Evolutionary conservation across 2,113 vertebrate genomes (phyloP).

Genomic region (Misgurnus anguillicaudatus): DNA sequence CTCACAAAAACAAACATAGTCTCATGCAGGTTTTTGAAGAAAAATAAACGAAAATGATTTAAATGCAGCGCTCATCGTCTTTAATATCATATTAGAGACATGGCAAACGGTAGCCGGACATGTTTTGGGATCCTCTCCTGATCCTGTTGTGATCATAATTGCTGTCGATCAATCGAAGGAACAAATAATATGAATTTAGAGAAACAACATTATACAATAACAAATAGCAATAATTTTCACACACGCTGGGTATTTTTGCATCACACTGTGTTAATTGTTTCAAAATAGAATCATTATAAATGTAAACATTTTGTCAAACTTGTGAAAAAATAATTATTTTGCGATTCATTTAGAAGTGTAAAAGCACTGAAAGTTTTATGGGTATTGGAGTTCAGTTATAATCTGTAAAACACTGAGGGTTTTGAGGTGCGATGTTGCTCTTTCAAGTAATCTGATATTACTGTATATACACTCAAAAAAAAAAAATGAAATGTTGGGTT

Average conservation of each 20-base stretch:
- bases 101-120: constrained; percentile 45
- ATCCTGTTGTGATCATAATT: constrained; percentile 53
- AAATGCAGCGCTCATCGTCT: constrained; percentile 49
- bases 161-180: constrained; percentile 46
- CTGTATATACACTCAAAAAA: no score
- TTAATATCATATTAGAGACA: constrained; percentile 51
- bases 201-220: constrained; percentile 44
- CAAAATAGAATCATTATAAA: constrained; percentile 11
- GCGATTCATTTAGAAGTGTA: background rate
- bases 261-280: constrained; percentile 48
- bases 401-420: background rate
- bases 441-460: background rate
- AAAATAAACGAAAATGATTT: constrained; percentile 37
- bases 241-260: constrained; percentile 41
- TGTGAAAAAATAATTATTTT: background rate
- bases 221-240: constrained; percentile 46
- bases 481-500: no score
- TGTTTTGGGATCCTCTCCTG: constrained; percentile 48
- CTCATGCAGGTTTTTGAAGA: constrained; percentile 55
- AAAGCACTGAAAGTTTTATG: no score
- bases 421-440: background rate
- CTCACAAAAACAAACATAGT: constrained; percentile 42
- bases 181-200: constrained; percentile 49
- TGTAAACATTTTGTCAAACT: constrained; percentile 12
- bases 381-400: no score